Percentiles rank a stretch among this genome's conserved stretches.
phyloP scores from a whole-genome alignment of 2,797 vertebrate genomes.

The Acridotheres tristis region DNA sequence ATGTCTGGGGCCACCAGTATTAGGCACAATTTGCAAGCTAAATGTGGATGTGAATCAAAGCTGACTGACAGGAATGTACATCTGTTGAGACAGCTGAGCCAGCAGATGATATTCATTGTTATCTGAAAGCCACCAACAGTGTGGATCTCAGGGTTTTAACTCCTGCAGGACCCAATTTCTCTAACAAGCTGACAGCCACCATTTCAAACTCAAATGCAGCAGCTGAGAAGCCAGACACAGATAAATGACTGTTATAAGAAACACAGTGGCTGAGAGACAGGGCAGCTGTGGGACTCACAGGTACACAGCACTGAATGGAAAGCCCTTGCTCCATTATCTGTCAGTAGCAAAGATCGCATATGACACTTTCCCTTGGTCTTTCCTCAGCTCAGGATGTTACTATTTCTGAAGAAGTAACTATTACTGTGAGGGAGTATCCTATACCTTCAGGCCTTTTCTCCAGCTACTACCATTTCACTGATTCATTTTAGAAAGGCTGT shows the following conservation, averaged over 20 bases:
- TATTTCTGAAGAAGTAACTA: background rate
- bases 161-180: background rate
- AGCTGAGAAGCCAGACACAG: background rate
- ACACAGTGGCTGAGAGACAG: background rate
- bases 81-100: constrained; percentile 43
- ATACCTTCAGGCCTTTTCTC: background rate
- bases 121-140: background rate
- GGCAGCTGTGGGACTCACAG: background rate
- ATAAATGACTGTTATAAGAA: background rate
- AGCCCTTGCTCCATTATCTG: background rate
- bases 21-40: background rate
- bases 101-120: background rate
- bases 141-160: background rate
- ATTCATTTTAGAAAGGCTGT: background rate
- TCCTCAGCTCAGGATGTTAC: background rate
- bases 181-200: background rate
- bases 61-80: constrained; percentile 64
- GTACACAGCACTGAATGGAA: background rate
- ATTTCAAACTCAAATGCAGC: background rate
- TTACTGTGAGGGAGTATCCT: background rate
- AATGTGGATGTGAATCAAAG: constrained; percentile 15
- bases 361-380: background rate
- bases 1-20: background rate
- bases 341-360: background rate
- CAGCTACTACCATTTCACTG: background rate